These are phyloP conservation scores for Myoxocephalus aenaeus DNA, from an alignment of 2,797 vertebrate species.

Conservation along the genomic window DNA sequence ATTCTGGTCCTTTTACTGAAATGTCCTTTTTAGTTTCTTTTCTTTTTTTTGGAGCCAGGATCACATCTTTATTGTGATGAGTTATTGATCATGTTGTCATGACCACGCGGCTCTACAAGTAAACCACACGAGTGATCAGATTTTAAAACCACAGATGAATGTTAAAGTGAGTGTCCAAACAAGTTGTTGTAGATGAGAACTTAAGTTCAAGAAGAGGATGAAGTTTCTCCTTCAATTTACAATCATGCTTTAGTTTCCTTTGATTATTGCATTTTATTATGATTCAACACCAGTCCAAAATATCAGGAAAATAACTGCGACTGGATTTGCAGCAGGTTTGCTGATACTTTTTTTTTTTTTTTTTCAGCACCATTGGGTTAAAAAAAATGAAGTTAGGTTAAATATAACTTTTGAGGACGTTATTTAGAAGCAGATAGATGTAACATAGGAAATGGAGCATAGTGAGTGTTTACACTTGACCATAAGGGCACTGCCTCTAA, in stretches of 20 bases:
- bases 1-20: not conserved
- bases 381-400: too few species aligned
- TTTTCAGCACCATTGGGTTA: too few species aligned
- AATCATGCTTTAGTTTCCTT: not conserved
- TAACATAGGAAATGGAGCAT: too few species aligned
- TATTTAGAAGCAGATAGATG: too few species aligned
- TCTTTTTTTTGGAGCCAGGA: too few species aligned
- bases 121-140: not conserved
- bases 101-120: not conserved
- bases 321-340: not conserved
- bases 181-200: not conserved
- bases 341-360: too few species aligned
- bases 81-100: not conserved
- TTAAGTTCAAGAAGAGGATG: too few species aligned
- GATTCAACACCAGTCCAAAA: not conserved
- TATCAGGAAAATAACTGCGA: not conserved
- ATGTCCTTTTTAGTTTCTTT: not conserved
- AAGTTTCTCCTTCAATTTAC: not conserved
- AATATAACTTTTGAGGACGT: too few species aligned
- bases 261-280: not conserved
- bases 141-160: not conserved
- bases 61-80: not conserved
- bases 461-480: too few species aligned
- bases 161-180: not conserved
- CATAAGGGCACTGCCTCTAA: too few species aligned